Base-by-base conservation (phyloP, 2,888 invertebrate species). In the Rotaria socialis region DNA sequence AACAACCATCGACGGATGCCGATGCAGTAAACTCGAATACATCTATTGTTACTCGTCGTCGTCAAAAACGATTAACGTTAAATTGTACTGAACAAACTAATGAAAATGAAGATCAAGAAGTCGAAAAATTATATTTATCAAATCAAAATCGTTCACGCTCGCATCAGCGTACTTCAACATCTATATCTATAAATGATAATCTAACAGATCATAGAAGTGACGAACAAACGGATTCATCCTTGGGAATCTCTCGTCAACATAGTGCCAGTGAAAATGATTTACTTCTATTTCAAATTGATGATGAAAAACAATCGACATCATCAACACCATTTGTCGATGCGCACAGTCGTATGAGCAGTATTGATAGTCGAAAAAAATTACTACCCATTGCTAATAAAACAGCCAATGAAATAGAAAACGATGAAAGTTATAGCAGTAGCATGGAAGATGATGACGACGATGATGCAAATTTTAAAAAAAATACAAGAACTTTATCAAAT, bases 361-460 rank as follows among this genome's bases (percentile, higher is more conserved):
- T 67, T 67, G 67, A 67, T 67, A 27, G 27, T 14, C n/a, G 67
- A 67, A 75, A 75, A 75, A 75, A 43, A 75, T 43, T 75, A 75
- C 24, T 75, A 11, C 19, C 24, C 10, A 75, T 47, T 24, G 24
- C 47, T 24, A 22, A 43, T 5, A 67, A 11, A n/a, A 67, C 27
- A 67, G 2, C 27, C 14, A 10, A 67, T 27, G 67, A 27, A 27
- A 8, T 35, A 22, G 67, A 67, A 4, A 11, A 67, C 14, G 67
- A 67, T 67, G n/a, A 27, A 67, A 67, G 4, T 67, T 55, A 67
- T n/a, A 47, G 8, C 11, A 47, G 24, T 43, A n/a, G 47, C 14
- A 2, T 22, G 24, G 75, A 75, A 24, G 41, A 43, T 43, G 24
- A 11, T 43, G 14, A 24, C 43, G 4, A 2, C 11, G 47, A 75